Base-by-base conservation (phyloP, 2,888 invertebrate genomes). In the Polydrusus tereticollis region DNA sequence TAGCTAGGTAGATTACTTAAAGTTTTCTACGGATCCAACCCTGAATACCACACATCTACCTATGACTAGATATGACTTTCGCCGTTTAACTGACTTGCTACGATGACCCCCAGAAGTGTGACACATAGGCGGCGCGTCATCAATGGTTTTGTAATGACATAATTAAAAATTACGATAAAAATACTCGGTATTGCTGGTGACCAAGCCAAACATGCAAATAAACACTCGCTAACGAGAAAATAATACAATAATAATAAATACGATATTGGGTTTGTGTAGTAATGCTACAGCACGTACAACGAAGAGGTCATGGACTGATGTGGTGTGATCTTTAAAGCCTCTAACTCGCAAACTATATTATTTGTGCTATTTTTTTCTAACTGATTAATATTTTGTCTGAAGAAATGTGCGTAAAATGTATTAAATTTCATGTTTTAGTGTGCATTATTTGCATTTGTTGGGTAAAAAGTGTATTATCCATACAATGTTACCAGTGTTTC, bases 401-500 rank as follows among this genome's bases (percentile, higher is more conserved):
- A 45, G 20, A 20, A 20, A 18, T 45, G 45, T 6, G 16, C 10
- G 45, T 20, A 12, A 45, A 18, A 2, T 45, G 1, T 45, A 2
- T 20, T 3, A 20, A 20, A 45, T 6, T 1, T 16, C 7, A 45
- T 12, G 20, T 10, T 21, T 7, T 21, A 4, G 8, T 21, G 45
- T 45, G 18, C 8, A 12, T 20, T 18, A 1, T 45, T 45, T 8
- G 8, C 20, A 10, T 21, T 18, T 20, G 21, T 6, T 10, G 0
- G 2, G 10, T 50, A n/a, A 23, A 23, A 12, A 50, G 50, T 23
- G 50, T 50, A 23, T 50, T 3, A 1, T 23, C 50, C 10, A 43
- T 65, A 8, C 67, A 43, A 29, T 76, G 76, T 33, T 76, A 60
- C 36, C 69, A 74, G 50, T 76, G 74, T 58, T 69, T 43, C 36